Evolutionary conservation across 2,797 vertebrate species (phyloP), one percentile per base, ranked within the genome.

Genomic region (Gorsachius magnificus): DNA sequence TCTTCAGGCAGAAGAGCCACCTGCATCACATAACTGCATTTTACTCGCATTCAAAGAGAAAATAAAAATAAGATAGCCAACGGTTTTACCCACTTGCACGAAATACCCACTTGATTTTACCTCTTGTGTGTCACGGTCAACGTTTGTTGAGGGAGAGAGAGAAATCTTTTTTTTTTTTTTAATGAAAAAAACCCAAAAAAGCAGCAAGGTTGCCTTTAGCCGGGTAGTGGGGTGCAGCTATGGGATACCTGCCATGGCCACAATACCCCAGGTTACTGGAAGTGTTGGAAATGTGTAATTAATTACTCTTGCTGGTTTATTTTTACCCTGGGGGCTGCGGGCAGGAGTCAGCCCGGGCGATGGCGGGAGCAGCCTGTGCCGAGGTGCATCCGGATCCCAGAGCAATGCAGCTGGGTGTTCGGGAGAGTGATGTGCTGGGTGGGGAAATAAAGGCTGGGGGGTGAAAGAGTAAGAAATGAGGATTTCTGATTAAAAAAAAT

Each of bases 331-430:
- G n/a, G 56, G 43, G 70, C 48, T 63, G 25, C 41, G 21, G 10
- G 17, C 33, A 71, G 33, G 63, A 58, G 10, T 10, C 38, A 86
- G 28, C 41, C 41, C n/a, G 18, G 70, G 28, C 16, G 31, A 29
- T 7, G 26, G 33, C 5, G 33, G 20, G 54, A 22, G 33, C 9
- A n/a, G n/a, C 22, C 57, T 14, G n/a, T 15, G 45, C 72, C n/a
- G 1, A 70, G 24, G 19, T 5, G 16, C 21, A 6, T 21, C 38
- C 29, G n/a, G 36, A 72, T 13, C 13, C 0, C 1, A 19, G 5
- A 26, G 13, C 4, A 2, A 11, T 0, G 26, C 38, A 50, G 18
- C 3, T 0, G 4, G 0, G 5, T 1, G 16, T 0, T 63, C 54
- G 31, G 2, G 3, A 35, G 8, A 2, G 24, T 31, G 24, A 26